Conservation (phyloP, 2,113 vertebrate species). For the Vireo altiloquus region DNA sequence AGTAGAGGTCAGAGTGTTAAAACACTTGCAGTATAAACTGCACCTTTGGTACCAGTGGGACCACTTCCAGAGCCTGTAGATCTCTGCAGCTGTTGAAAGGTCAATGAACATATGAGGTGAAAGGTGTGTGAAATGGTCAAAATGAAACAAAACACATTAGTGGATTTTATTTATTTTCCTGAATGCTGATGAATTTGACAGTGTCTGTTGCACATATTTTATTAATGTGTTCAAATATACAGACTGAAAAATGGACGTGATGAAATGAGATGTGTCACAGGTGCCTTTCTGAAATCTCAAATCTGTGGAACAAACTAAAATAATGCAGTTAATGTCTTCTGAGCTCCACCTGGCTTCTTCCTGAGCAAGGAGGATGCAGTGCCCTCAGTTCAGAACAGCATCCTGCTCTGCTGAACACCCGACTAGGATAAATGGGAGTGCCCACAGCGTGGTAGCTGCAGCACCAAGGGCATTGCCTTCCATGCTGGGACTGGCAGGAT, state of each 20-base stretch:
- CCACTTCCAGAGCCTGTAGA: not conserved
- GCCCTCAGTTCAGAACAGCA: not conserved
- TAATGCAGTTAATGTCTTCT: too few relatives aligned
- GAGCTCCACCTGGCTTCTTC: not conserved
- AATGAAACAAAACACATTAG: not conserved
- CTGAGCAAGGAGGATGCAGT: not conserved
- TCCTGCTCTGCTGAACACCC: not conserved
- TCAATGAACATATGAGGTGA: not conserved
- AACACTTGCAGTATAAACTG: not conserved
- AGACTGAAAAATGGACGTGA: not conserved
- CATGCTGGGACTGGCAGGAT: not conserved
- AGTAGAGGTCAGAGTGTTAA: not conserved
- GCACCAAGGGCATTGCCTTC: not conserved
- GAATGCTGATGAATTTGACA: not conserved
- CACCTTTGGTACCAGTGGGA: not conserved
- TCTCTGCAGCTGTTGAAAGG: not conserved
- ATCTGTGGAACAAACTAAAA: not conserved
- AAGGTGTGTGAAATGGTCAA: not conserved
- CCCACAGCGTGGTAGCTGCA: rapidly evolving
- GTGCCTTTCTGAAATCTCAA: not conserved
- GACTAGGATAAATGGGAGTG: rapidly evolving
- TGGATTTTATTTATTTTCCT: not conserved
- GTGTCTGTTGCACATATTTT: not conserved
- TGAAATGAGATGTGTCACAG: not conserved
- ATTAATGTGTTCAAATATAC: not conserved